Evolutionary conservation across 2,113 vertebrate genomes (phyloP).

Genomic region (Megalops atlanticus): DNA sequence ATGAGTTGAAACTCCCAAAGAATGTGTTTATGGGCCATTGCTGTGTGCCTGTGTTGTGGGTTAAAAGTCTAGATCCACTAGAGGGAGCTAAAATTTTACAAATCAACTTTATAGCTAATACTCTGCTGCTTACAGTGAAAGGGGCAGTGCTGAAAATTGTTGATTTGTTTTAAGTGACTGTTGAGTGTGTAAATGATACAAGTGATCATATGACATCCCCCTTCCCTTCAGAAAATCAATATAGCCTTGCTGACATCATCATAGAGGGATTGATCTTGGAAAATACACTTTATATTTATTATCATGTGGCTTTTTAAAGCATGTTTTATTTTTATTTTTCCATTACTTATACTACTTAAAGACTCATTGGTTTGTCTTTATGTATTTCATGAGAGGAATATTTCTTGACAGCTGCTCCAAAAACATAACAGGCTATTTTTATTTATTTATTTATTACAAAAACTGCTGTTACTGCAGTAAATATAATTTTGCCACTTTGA

Average conservation of each 20-base stretch:
- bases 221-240: conserved; percentile 11
- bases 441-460: too few species aligned
- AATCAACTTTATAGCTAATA: background rate
- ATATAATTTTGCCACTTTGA: background rate
- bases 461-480: background rate
- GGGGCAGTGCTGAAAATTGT: background rate
- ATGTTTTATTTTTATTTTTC: background rate
- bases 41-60: background rate
- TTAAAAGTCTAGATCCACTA: background rate
- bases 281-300: background rate
- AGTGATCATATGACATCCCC: background rate
- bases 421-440: too few species aligned
- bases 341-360: too few species aligned
- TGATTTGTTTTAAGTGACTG: background rate
- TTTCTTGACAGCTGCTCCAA: too few species aligned
- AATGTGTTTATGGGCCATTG: too few species aligned
- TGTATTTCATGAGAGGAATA: too few species aligned
- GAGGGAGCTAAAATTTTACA: background rate
- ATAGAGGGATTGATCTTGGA: background rate
- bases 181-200: background rate
- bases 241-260: conserved; percentile 1
- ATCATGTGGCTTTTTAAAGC: background rate
- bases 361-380: too few species aligned
- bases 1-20: too few species aligned
- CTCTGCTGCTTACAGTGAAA: background rate